A percentile compares a stretch with the other conserved stretches of the same genome.
These are phyloP conservation scores for Alligator sinensis DNA, from an alignment of 2,113 vertebrate species.

Conservation along the genomic window DNA sequence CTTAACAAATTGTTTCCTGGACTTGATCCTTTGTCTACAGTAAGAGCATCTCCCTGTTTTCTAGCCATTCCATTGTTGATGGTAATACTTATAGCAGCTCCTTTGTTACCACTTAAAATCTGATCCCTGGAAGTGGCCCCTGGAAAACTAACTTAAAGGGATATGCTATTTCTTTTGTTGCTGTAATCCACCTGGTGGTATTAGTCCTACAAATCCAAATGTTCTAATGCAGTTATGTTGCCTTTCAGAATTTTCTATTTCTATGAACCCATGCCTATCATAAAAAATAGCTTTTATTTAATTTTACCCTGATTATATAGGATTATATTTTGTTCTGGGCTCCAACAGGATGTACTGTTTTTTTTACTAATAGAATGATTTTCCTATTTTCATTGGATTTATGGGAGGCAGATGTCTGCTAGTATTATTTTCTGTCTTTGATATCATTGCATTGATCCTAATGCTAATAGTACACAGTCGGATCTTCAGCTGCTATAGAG, in stretches of 20 bases:
- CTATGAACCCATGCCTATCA: not conserved
- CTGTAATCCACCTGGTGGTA: not conserved
- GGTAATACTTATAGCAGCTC: not conserved
- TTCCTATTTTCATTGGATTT: not conserved
- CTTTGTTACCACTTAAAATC: not conserved
- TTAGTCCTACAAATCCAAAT: not conserved
- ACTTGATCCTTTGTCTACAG: not conserved
- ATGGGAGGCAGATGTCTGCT: not conserved
- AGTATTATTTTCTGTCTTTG: not conserved
- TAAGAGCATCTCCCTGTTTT: not conserved
- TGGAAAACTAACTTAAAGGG: slow-evolving; percentile 17
- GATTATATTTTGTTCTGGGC: not conserved
- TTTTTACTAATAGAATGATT: not conserved
- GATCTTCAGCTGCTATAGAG: not conserved
- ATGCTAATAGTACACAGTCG: not conserved
- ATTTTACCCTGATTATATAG: slow-evolving; percentile 1
- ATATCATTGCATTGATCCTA: not conserved
- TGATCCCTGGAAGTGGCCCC: slow-evolving; percentile 19
- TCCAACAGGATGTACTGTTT: not conserved
- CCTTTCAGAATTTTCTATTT: not conserved
- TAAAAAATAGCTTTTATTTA: not conserved
- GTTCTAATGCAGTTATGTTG: not conserved
- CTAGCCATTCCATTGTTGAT: not conserved
- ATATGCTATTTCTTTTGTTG: slow-evolving; percentile 5
- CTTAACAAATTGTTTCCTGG: not conserved